phyloP scores from a whole-genome alignment of 1,140 invertebrate genomes.

The Oryctes rhinoceros region DNA sequence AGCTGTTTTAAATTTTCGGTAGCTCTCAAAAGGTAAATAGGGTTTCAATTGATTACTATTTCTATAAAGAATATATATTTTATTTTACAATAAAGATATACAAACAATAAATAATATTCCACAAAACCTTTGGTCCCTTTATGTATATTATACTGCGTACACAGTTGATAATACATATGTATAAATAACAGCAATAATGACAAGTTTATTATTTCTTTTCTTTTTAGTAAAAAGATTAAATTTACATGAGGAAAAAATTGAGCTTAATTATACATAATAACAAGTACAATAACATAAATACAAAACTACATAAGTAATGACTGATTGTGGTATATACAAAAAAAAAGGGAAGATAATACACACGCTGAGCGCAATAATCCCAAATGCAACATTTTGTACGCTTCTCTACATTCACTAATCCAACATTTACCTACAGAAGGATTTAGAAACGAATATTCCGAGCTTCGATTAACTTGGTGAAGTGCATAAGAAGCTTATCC shows the following conservation, averaged over 20 bases:
- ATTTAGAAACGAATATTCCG: constrained; percentile 2
- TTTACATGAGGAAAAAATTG: constrained; percentile 39
- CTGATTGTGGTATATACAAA: constrained; percentile 41
- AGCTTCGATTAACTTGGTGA: constrained; percentile 11
- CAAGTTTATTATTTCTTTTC: not conserved
- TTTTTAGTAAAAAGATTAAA: constrained; percentile 34
- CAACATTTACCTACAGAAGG: not conserved
- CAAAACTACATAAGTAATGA: constrained; percentile 37
- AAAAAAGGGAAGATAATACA: not conserved
- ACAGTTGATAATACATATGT: constrained; percentile 35
- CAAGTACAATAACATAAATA: constrained; percentile 37
- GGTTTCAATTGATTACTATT: not conserved
- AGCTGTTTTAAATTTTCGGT: no score
- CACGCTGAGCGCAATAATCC: constrained; percentile 1
- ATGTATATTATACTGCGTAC: constrained; percentile 42
- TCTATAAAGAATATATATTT: constrained; percentile 40
- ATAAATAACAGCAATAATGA: constrained; percentile 20
- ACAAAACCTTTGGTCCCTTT: constrained; percentile 59
- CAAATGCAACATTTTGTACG: constrained; percentile 25
- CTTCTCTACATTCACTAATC: constrained; percentile 26
- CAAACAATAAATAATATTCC: constrained; percentile 58
- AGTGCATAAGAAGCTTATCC: constrained; percentile 19
- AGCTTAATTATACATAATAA: constrained; percentile 21
- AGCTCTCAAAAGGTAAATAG: no score
- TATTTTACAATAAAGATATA: constrained; percentile 46